A percentile compares a stretch with the other conserved stretches of the same genome.
Conservation (phyloP, 2,888 invertebrate genomes). For the Philonicus albiceps region DNA sequence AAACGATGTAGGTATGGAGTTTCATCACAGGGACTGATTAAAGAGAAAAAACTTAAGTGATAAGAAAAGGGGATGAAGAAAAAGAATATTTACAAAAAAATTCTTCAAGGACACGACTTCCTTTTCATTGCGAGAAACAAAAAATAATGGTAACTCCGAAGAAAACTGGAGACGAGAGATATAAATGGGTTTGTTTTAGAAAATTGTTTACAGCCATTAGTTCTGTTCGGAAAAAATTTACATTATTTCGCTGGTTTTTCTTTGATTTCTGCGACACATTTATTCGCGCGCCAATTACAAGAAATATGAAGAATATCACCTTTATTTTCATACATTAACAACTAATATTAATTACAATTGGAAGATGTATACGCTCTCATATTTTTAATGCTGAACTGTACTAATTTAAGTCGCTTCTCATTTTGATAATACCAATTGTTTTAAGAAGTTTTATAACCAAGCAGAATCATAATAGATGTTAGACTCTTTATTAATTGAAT, state of each 20-base stretch:
- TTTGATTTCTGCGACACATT: not conserved
- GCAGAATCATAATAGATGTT: not conserved
- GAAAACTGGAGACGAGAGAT: not conserved
- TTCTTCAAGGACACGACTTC: not conserved
- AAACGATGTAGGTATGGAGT: not conserved
- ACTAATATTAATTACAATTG: not conserved
- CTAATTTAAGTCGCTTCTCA: not conserved
- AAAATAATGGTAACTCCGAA: not conserved
- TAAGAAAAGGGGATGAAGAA: not conserved
- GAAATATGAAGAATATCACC: not conserved
- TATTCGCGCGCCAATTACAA: not conserved
- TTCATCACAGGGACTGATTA: not conserved
- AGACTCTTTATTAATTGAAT: not conserved
- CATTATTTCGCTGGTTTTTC: not conserved
- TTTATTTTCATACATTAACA: not conserved
- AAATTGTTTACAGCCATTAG: not conserved
- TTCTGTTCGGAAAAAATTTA: not conserved
- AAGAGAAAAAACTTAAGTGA: not conserved
- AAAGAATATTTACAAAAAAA: not conserved
- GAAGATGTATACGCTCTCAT: not conserved
- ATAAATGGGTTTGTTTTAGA: not conserved
- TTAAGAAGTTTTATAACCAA: not conserved
- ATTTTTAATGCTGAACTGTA: not conserved
- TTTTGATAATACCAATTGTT: not conserved
- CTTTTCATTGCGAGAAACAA: not conserved